Evolutionary conservation across 2,797 vertebrate species (phyloP).

Genomic region (Premnoplex brunnescens): DNA sequence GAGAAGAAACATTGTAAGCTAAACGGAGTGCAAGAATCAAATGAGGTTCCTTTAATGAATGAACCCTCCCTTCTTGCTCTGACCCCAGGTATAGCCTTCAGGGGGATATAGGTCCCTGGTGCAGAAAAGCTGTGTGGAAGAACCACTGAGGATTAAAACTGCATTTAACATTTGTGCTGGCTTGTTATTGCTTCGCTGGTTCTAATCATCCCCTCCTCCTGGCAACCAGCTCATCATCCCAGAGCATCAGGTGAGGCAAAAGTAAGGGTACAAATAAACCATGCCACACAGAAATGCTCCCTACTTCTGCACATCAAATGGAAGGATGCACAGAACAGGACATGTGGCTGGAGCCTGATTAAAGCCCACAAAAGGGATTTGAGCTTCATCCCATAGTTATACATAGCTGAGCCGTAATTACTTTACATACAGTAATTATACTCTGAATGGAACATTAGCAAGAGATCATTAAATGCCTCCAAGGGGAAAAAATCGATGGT

Average conservation of each 20-base stretch:
- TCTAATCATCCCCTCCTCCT: background rate
- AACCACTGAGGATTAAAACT: background rate
- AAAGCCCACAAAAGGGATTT: background rate
- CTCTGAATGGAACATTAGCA: slow-evolving; percentile 3
- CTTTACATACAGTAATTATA: slow-evolving; percentile 39
- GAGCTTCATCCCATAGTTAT: background rate
- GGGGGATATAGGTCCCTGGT: background rate
- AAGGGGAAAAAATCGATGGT: background rate
- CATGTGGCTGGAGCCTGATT: background rate
- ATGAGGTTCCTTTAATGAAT: background rate
- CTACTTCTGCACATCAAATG: background rate
- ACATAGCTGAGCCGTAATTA: slow-evolving; percentile 23
- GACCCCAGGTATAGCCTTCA: background rate
- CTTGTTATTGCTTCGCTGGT: background rate
- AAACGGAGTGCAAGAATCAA: background rate
- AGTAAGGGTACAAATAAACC: background rate
- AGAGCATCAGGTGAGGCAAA: background rate
- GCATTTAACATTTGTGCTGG: background rate
- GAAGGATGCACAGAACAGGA: background rate
- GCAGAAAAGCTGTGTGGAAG: background rate
- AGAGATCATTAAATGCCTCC: background rate
- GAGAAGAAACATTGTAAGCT: background rate
- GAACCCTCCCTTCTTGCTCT: background rate
- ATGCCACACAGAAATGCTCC: background rate
- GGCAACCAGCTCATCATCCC: background rate